Base-by-base conservation (phyloP, 2,113 vertebrate species). In the Diadophis punctatus region DNA sequence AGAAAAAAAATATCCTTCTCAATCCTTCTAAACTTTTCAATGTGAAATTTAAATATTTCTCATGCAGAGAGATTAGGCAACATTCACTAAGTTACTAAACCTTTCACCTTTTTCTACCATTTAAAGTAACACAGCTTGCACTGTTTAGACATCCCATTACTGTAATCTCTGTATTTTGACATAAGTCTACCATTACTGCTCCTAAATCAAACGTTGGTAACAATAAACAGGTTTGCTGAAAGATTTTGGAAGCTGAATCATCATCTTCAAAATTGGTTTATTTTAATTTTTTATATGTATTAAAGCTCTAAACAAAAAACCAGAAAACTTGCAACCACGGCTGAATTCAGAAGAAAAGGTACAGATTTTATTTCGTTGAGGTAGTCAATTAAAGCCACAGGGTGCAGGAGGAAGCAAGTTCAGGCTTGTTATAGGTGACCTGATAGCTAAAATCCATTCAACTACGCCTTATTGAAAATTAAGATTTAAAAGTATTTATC, bases 221-320 rank as follows among this genome's bases (percentile, higher is more conserved):
- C 3, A 14, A 27, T 4, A 3, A 4, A 39, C 11, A 90, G 48
- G 87, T 1, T 90, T 86, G 80, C 53, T 85, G 16, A 4, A 94
- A 80, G 85, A 63, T 4, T 9, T 93, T 68, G 89, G 93, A 87
- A 94, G 20, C 51, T 74, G 90, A 94, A 84, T 43, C 63, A 87
- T 0, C 0, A 55, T 53, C 58, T 49, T 55, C 58, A 91, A 23
- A 93, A 53, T 14, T n/a, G 30, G 12, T 14, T 68, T 68, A 1
- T 68, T 68, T 5, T 14, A 27, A 53, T 58, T 90, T 86, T 91
- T 56, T 74, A 56, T 51, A 23, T 90, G 46, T 46, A n/a, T n/a
- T 90, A 27, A 85, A 60, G 46, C 30, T 18, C 9, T 84, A 7
- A 91, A 53, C 7, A 87, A 55, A 22, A 8, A 51, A 9, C 5